phyloP scores from a whole-genome alignment of 2,888 invertebrate species.

The Cylloceria caligata region DNA sequence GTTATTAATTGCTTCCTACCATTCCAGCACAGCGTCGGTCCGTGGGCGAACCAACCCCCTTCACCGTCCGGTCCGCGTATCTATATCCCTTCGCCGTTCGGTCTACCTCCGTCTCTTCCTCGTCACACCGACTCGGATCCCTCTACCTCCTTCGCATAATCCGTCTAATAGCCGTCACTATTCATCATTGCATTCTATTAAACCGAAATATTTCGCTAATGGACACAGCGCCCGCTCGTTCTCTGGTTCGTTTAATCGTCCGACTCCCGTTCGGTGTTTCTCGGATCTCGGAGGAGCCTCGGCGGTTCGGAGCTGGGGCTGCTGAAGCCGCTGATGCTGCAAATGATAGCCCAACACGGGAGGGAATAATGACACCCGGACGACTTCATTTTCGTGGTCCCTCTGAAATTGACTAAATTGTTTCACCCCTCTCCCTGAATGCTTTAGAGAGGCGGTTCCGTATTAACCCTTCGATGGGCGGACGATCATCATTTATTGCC shows the following conservation, averaged over 20 bases:
- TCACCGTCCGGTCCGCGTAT: constrained; percentile 63
- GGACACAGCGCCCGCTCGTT: constrained; percentile 60
- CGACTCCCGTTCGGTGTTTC: constrained; percentile 29
- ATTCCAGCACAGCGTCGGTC: constrained; percentile 75
- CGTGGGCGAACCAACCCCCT: constrained; percentile 73
- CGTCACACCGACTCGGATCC: constrained; percentile 43
- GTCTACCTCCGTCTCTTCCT: constrained; percentile 43
- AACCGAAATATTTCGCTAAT: constrained; percentile 70
- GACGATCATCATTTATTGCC: not conserved
- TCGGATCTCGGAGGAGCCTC: constrained; percentile 28
- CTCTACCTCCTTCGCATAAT: constrained; percentile 53
- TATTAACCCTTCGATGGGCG: not conserved
- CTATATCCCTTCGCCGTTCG: constrained; percentile 65
- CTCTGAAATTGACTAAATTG: not conserved
- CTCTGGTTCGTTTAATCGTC: constrained; percentile 41
- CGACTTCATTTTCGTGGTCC: not conserved
- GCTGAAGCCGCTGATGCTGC: not conserved
- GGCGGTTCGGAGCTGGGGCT: constrained; percentile 17
- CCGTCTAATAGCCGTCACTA: constrained; percentile 74
- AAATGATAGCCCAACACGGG: not conserved
- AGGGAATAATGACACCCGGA: not conserved
- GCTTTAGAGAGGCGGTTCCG: not conserved
- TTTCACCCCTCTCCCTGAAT: not conserved
- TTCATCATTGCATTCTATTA: constrained; percentile 77
- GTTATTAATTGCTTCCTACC: constrained; percentile 84